A percentile compares a stretch with the other conserved stretches of the same genome.
Evolutionary conservation across 2,888 invertebrate species (phyloP).

Genomic region (Merodon equestris): DNA sequence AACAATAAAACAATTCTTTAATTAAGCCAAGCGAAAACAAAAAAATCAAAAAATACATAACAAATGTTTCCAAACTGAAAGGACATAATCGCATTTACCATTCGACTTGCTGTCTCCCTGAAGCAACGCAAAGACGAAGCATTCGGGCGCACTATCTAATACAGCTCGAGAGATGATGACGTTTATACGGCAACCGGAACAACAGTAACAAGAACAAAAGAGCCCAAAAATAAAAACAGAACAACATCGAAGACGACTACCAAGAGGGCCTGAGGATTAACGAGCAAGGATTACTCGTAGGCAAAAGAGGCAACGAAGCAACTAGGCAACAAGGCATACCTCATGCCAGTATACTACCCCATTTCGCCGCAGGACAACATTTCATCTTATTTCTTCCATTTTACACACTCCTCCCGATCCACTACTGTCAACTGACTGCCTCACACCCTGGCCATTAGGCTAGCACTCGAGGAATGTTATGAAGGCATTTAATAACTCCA

Average conservation of each 20-base stretch:
- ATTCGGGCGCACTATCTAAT: constrained; percentile 23
- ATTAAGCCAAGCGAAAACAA: constrained; percentile 52
- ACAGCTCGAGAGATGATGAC: too few species aligned
- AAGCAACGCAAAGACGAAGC: neutral
- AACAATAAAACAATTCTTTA: constrained; percentile 51
- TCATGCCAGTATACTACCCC: constrained; percentile 30
- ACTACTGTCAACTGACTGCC: neutral
- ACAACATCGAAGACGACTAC: constrained; percentile 3
- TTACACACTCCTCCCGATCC: constrained; percentile 37
- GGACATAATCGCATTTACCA: constrained; percentile 47
- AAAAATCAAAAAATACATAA: constrained; percentile 56
- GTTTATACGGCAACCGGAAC: constrained; percentile 15
- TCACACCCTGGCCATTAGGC: neutral
- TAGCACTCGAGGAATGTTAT: constrained; percentile 21
- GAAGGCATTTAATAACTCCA: constrained; percentile 65
- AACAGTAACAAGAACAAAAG: constrained; percentile 23
- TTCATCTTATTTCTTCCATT: constrained; percentile 22
- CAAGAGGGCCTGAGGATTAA: constrained; percentile 17
- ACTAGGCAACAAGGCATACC: neutral
- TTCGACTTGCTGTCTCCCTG: constrained; percentile 26
- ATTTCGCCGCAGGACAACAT: constrained; percentile 49
- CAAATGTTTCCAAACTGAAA: constrained; percentile 34
- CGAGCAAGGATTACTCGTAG: constrained; percentile 15
- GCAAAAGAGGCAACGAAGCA: constrained; percentile 4
- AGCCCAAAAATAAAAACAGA: constrained; percentile 4